These are phyloP conservation scores for Loris lydekkerianus DNA, from an alignment of 2,797 vertebrate genomes.

Conservation along the genomic window DNA sequence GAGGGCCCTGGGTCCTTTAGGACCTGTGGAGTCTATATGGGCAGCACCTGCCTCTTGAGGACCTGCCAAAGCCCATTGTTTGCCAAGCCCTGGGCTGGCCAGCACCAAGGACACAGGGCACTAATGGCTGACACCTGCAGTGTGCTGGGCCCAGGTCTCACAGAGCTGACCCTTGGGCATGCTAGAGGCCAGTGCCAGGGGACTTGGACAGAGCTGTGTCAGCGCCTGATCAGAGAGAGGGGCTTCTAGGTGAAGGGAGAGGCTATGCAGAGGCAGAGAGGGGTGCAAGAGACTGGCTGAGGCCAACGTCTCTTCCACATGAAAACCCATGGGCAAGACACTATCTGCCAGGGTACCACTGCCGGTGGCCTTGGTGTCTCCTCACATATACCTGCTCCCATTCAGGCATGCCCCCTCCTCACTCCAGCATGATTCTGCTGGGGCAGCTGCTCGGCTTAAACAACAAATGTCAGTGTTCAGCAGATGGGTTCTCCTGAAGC, in stretches of 20 bases:
- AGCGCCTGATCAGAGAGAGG: too few species aligned
- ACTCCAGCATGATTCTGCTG: rapidly evolving
- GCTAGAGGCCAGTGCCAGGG: not conserved
- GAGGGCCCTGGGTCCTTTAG: not conserved
- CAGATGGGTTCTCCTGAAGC: not conserved
- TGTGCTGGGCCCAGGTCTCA: not conserved
- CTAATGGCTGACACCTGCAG: not conserved
- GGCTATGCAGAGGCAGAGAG: not conserved
- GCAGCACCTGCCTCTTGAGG: not conserved
- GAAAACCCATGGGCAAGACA: not conserved
- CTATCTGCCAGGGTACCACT: not conserved
- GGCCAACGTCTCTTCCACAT: not conserved
- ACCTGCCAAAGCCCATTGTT: not conserved
- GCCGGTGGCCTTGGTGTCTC: not conserved
- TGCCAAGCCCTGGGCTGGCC: not conserved
- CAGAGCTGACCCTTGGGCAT: not conserved
- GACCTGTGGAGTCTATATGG: not conserved
- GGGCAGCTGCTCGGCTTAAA: not conserved
- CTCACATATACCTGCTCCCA: not conserved
- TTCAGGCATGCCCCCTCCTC: not conserved
- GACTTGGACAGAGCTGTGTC: not conserved
- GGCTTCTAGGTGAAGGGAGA: not conserved
- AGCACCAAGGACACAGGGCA: not conserved
- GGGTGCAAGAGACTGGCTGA: not conserved
- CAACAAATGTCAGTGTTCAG: rapidly evolving